A percentile compares a stretch with the other conserved stretches of the same genome.
Conservation (phyloP, 2,888 invertebrate genomes). For the Cerceris ruficornis region DNA sequence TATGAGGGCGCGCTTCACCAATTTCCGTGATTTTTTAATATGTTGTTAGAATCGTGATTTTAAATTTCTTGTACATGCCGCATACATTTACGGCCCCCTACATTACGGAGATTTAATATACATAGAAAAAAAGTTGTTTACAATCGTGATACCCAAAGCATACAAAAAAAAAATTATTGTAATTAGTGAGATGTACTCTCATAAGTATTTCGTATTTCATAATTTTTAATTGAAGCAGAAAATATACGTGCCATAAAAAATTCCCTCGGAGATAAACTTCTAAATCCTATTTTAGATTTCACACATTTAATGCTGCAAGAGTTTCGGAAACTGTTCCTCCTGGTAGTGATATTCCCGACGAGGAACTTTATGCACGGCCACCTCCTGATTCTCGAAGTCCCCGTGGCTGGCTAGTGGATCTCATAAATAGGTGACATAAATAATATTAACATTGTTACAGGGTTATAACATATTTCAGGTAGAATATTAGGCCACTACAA, state of each 20-base stretch:
- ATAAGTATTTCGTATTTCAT: too few species aligned
- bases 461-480: neutral
- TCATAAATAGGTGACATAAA: constrained; percentile 89
- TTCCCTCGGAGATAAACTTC: too few species aligned
- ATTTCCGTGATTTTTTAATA: too few species aligned
- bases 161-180: neutral
- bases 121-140: too few species aligned
- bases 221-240: too few species aligned
- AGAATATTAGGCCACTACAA: neutral
- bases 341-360: constrained; percentile 86
- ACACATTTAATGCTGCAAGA: constrained; percentile 91
- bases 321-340: constrained; percentile 88
- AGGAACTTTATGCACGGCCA: constrained; percentile 89
- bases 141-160: neutral
- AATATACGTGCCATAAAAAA: too few species aligned
- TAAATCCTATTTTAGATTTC: constrained; percentile 86
- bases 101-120: too few species aligned
- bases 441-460: neutral
- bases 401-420: constrained; percentile 97
- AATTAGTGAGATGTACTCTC: too few species aligned
- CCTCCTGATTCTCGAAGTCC: constrained; percentile 92
- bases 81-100: too few species aligned
- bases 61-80: too few species aligned
- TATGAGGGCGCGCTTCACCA: too few species aligned
- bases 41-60: too few species aligned